Base-by-base conservation (phyloP, 1,140 invertebrate genomes). In the Phymorhynchus buccinoides region DNA sequence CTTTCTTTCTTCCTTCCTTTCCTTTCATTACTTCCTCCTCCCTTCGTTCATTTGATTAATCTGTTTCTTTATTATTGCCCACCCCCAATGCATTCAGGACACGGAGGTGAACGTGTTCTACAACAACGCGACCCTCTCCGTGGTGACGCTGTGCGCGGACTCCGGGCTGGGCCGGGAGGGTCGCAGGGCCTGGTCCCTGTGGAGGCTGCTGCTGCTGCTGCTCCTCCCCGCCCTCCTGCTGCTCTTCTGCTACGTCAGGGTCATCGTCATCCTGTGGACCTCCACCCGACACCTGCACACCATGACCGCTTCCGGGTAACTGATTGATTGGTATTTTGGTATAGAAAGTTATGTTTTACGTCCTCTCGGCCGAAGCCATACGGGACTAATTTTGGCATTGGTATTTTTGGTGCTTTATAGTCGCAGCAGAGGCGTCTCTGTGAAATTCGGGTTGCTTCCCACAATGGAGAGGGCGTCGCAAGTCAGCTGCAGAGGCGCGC, bases 261-360 rank as follows among this genome's bases (percentile, higher is more conserved):
- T 95, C 22, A 95, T 95, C 80, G 91, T 92, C 44, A 94, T 94
- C 79, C 92, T 95, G 0, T 95, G 95, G 95, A 90, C 92, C 80
- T 94, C 94, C 77, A 95, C 94, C 1, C 91, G 91, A 56, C 91
- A 93, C 32, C 88, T 93, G 9, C 86, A 88, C 32, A 87, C 87
- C 37, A 86, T 93, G 82, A 90, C 90, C 0, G 88, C 88, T 73
- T 62, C 84, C 41, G 77, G 84, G 79, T 52, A 41, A 75, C 37
- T n/a, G n/a, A n/a, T n/a, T n/a, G n/a, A n/a, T n/a, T n/a, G n/a
- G n/a, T n/a, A 66, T n/a, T n/a, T n/a, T n/a, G n/a, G n/a, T n/a
- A n/a, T n/a, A n/a, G n/a, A n/a, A n/a, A n/a, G n/a, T n/a, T n/a
- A n/a, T n/a, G n/a, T n/a, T n/a, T n/a, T n/a, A n/a, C n/a, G n/a